These are phyloP conservation scores for Phenganax marumi DNA, from an alignment of 92 coral and sea anemone species.

Conservation along the genomic window DNA sequence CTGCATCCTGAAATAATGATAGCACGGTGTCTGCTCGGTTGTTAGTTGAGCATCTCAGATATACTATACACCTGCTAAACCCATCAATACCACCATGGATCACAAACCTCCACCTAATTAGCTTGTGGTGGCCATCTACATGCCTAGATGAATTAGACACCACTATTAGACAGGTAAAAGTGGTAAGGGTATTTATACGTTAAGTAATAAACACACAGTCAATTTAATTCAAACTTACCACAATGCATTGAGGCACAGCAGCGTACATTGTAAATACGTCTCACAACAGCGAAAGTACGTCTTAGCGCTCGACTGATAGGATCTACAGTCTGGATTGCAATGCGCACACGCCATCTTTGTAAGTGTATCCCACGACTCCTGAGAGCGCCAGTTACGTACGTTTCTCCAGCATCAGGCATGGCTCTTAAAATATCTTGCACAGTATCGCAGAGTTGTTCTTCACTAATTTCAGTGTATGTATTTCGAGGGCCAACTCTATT, in stretches of 20 bases:
- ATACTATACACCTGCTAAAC: slow-evolving; percentile 45
- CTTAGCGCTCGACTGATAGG: slow-evolving; percentile 50
- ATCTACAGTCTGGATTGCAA: slow-evolving; percentile 42
- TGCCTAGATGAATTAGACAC: slow-evolving; percentile 12
- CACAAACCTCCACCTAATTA: slow-evolving; percentile 35
- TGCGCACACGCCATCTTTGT: slow-evolving; percentile 30
- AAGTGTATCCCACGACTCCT: slow-evolving; percentile 33
- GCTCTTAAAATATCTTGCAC: slow-evolving; percentile 31
- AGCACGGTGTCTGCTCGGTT: slow-evolving; percentile 49
- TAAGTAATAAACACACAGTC: too few species aligned
- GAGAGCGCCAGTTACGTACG: slow-evolving; percentile 41
- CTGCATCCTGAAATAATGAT: slow-evolving; percentile 23
- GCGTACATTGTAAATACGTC: slow-evolving; percentile 37
- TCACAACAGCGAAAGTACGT: slow-evolving; percentile 39
- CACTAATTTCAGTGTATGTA: slow-evolving; percentile 35
- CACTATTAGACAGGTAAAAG: background rate
- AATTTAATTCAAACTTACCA: background rate
- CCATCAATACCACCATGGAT: slow-evolving; percentile 50
- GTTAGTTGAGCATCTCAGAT: slow-evolving; percentile 45
- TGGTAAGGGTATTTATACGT: too few species aligned
- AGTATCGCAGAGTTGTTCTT: slow-evolving; percentile 35
- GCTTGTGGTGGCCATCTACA: slow-evolving; percentile 54
- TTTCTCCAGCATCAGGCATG: slow-evolving; percentile 46
- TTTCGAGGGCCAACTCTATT: slow-evolving; percentile 42
- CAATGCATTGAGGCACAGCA: slow-evolving; percentile 42